Evolutionary conservation across 1,140 invertebrate genomes (phyloP).

Genomic region (Magallana angulata): DNA sequence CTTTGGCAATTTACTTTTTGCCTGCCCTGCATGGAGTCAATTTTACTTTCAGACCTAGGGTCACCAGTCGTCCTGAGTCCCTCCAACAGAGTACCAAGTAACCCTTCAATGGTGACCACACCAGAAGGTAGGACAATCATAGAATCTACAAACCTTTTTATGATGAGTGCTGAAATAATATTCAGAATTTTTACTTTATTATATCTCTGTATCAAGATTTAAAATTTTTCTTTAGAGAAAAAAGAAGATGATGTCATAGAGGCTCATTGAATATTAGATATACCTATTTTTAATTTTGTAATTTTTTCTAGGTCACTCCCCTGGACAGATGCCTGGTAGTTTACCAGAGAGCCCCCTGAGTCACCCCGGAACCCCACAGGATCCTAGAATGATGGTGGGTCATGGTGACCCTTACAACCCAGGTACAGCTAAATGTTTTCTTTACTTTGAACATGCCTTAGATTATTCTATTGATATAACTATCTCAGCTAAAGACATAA

Average conservation of each 20-base stretch:
- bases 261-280: too few species aligned
- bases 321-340: slow-evolving; percentile 47
- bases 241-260: too few species aligned
- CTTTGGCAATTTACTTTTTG: too few species aligned
- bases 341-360: slow-evolving; percentile 38
- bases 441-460: too few species aligned
- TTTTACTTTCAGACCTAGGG: background rate
- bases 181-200: too few species aligned
- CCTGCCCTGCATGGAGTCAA: too few species aligned
- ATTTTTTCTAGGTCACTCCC: slow-evolving; percentile 40
- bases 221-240: too few species aligned
- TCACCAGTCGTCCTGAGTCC: slow-evolving; percentile 43
- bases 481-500: too few species aligned
- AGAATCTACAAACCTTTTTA: too few species aligned
- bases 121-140: slow-evolving; percentile 37
- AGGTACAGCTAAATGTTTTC: background rate
- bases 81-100: slow-evolving; percentile 38
- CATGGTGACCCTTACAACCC: background rate
- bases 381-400: background rate
- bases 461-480: too few species aligned
- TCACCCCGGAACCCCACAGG: slow-evolving; percentile 37
- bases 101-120: slow-evolving; percentile 34
- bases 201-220: too few species aligned
- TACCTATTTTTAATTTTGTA: background rate
- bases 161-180: too few species aligned